These are phyloP conservation scores for Oxyteleia sp. DNA, from an alignment of 2,888 invertebrate species.

Conservation along the genomic window DNA sequence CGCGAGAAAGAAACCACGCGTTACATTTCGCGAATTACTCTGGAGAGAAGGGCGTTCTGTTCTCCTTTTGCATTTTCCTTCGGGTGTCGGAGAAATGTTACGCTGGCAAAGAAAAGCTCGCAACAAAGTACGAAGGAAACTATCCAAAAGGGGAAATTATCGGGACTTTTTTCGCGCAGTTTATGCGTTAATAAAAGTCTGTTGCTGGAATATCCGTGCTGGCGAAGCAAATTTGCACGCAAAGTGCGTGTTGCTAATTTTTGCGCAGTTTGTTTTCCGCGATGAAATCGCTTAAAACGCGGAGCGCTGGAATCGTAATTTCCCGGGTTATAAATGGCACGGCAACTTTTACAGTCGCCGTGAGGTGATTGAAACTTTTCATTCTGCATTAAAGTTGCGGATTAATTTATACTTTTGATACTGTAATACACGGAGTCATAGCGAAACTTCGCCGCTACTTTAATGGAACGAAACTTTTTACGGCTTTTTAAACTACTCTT, in stretches of 20 bases:
- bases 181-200: too few relatives aligned
- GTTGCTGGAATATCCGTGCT: too few relatives aligned
- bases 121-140: too few relatives aligned
- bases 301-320: slow-evolving; percentile 22
- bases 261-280: slow-evolving; percentile 17
- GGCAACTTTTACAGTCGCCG: slow-evolving; percentile 31
- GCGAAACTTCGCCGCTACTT: slow-evolving; percentile 31
- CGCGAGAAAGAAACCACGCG: neutral
- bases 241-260: slow-evolving; percentile 14
- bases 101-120: too few relatives aligned
- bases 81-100: too few relatives aligned
- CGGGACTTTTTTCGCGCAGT: too few relatives aligned
- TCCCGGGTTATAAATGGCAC: slow-evolving; percentile 19
- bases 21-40: slow-evolving; percentile 10
- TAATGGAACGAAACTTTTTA: slow-evolving; percentile 45
- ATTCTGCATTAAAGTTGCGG: slow-evolving; percentile 28
- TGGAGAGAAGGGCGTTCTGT: too few relatives aligned
- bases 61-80: too few relatives aligned
- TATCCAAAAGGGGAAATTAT: too few relatives aligned
- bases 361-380: slow-evolving; percentile 50
- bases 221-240: slow-evolving; percentile 14
- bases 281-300: slow-evolving; percentile 11
- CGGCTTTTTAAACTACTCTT: slow-evolving; percentile 33
- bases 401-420: slow-evolving; percentile 41
- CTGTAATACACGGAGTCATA: slow-evolving; percentile 11